Conservation (phyloP, 2,113 vertebrate genomes). For the Zosterops japonicus region DNA sequence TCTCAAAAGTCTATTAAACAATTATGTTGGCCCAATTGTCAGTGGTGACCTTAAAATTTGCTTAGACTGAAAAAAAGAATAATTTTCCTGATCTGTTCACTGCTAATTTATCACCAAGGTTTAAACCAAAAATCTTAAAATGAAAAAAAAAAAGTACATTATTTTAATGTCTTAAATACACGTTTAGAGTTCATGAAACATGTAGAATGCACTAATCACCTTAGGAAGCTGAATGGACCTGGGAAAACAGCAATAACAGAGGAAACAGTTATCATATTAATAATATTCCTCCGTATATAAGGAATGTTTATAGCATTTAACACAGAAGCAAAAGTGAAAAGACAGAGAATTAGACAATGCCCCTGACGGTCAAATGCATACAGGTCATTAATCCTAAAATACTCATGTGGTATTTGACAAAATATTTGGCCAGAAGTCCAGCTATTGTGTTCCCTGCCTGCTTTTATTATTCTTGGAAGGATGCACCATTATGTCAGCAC, state of each 20-base stretch:
- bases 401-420: neutral
- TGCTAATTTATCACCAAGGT: neutral
- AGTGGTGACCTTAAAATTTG: neutral
- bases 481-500: constrained; percentile 25
- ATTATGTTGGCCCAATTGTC: neutral
- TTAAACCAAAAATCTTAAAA: neutral
- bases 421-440: neutral
- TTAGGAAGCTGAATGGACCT: neutral
- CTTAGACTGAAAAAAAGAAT: neutral
- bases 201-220: neutral
- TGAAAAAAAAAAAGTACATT: neutral
- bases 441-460: neutral
- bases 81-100: neutral
- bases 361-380: neutral
- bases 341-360: neutral
- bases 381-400: constrained; percentile 24
- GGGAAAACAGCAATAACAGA: neutral
- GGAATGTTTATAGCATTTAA: neutral
- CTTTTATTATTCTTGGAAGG: constrained; percentile 47
- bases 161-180: neutral
- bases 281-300: neutral
- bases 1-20: neutral
- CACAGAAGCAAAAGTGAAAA: neutral
- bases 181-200: neutral
- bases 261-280: neutral